Evolutionary conservation across 2,797 vertebrate genomes (phyloP).

Genomic region (Diplodus sargus): DNA sequence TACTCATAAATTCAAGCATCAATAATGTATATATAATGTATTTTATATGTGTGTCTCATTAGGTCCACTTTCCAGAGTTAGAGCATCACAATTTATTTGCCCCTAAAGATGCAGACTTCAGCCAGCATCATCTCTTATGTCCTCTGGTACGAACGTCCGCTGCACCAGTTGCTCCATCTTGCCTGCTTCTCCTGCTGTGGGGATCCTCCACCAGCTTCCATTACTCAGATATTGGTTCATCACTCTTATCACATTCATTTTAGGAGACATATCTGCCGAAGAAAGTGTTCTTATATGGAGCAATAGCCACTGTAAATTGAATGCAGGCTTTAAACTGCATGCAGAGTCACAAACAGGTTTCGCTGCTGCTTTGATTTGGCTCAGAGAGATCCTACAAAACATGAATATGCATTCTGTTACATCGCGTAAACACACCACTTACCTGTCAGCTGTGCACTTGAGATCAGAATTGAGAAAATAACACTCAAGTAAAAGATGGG

Average conservation of each 20-base stretch:
- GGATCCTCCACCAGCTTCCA: neutral
- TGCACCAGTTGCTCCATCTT: conserved; percentile 9
- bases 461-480: no score
- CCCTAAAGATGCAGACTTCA: neutral
- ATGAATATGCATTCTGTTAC: no score
- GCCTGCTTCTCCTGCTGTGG: conserved; percentile 8
- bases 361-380: neutral
- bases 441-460: no score
- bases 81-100: neutral
- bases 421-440: no score
- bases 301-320: neutral
- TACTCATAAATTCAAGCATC: neutral
- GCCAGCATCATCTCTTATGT: neutral
- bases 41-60: neutral
- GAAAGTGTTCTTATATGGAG: neutral
- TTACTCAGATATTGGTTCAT: neutral
- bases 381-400: neutral
- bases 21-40: neutral
- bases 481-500: no score
- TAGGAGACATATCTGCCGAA: neutral
- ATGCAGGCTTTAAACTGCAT: neutral
- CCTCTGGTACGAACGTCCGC: conserved; percentile 3
- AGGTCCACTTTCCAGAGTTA: neutral
- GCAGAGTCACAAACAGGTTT: neutral
- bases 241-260: neutral